Base-by-base conservation (phyloP, 2,797 vertebrate genomes). In the Lacerta bilineata region DNA sequence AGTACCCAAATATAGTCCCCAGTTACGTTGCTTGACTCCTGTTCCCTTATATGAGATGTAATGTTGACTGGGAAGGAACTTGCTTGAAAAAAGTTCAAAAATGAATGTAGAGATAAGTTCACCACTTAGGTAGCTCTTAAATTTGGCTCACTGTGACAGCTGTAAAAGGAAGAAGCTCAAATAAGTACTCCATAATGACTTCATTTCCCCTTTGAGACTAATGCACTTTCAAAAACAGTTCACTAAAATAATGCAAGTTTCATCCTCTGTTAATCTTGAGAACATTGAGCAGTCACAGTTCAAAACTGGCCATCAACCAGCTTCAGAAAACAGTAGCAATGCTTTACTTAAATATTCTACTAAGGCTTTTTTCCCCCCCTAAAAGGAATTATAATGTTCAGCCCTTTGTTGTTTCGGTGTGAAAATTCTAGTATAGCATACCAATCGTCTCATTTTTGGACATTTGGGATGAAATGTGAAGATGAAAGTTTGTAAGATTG, bases 381-480 rank as follows among this genome's bases (percentile, higher is more conserved):
- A 87, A 88, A 88, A 84, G 8, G 88, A 92, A 91, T 78, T 92
- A 84, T 87, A 75, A 75, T 81, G 33, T 93, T 92, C 72, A 82
- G 72, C 90, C 36, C 76, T 94, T 90, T 90, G 46, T 92, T 91
- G 77, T 84, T 94, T 94, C 86, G 86, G 55, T 88, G 18, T 46
- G 43, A 85, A 85, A 78, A 18, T 72, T 91, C 71, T 76, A 64
- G 15, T 76, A 29, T 27, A 69, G 74, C 46, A 78, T 15, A 41
- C 39, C 79, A 68, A 20, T 72, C 76, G 83, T 23, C 64, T 88
- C 25, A 69, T 66, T 64, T 36, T 85, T 86, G 77, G 80, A 43
- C 50, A 74, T 77, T 86, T 85, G 86, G 6, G 23, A 80, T 20
- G 3, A n/a, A 71, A 72, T 71, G n/a, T 25, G 29, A 83, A 83